Evolutionary conservation across 1,140 invertebrate species (phyloP).

Genomic region (Panulirus ornatus): DNA sequence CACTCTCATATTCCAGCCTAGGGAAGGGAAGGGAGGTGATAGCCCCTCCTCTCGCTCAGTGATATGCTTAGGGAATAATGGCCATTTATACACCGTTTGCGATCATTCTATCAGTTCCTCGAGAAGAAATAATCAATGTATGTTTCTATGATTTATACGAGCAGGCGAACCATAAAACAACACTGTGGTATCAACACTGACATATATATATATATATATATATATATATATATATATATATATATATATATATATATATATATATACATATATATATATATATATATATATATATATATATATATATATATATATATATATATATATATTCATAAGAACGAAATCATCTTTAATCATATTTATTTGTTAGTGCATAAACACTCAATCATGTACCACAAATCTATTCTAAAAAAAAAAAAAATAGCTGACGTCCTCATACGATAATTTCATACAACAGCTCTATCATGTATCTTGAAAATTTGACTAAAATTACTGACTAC

Average conservation of each 20-base stretch:
- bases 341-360: no score
- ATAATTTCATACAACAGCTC: no score
- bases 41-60: neutral
- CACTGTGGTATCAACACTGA: neutral
- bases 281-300: constrained; percentile 42
- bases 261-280: constrained; percentile 28
- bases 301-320: constrained; percentile 33
- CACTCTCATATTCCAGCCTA: no score
- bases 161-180: neutral
- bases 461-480: no score
- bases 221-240: constrained; percentile 32
- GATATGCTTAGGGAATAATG: neutral
- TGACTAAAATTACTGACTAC: no score
- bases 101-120: neutral
- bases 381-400: no score
- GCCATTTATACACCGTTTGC: neutral
- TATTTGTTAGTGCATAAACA: no score
- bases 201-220: constrained; percentile 29
- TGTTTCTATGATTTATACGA: neutral
- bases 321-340: constrained; percentile 21
- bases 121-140: neutral
- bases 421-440: no score
- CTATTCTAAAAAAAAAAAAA: no score
- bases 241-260: constrained; percentile 11
- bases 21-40: neutral